phyloP scores from a whole-genome alignment of 2,888 invertebrate genomes.

The Melikaiella ostensackeni region DNA sequence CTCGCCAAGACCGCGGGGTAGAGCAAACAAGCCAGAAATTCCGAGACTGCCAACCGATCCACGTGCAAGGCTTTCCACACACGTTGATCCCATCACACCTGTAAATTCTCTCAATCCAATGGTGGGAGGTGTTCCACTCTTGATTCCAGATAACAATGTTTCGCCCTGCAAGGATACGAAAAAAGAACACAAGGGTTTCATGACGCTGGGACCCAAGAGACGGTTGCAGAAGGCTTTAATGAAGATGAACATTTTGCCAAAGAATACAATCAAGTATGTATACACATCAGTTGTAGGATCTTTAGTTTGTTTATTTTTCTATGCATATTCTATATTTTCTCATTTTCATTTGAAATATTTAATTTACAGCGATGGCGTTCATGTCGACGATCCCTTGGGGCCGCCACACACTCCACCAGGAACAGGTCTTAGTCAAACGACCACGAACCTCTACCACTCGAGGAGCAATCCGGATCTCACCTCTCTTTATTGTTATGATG shows the following conservation, averaged over 20 bases:
- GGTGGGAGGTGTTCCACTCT: conserved; percentile 70
- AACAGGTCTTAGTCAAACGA: conserved; percentile 78
- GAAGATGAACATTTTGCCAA: conserved; percentile 93
- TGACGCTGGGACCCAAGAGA: conserved; percentile 92
- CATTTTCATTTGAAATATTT: conserved; percentile 34
- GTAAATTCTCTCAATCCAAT: conserved; percentile 67
- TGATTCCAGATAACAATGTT: conserved; percentile 71
- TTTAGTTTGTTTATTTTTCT: conserved; percentile 15
- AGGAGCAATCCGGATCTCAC: conserved; percentile 94
- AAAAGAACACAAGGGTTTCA: conserved; percentile 86
- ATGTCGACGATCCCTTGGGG: conserved; percentile 82
- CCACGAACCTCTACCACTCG: conserved; percentile 87
- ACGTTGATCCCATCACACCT: conserved; percentile 81
- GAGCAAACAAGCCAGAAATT: conserved; percentile 77
- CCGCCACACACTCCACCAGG: conserved; percentile 76
- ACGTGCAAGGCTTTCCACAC: conserved; percentile 86
- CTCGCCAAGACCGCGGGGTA: conserved; percentile 86
- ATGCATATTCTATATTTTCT: conserved; percentile 1
- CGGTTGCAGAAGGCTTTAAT: conserved; percentile 90
- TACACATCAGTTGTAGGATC: not conserved
- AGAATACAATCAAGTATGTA: conserved; percentile 84
- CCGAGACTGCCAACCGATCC: conserved; percentile 81
- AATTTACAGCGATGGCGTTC: conserved; percentile 80
- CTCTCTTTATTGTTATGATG: conserved; percentile 87
- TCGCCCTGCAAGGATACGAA: conserved; percentile 78